Conservation (phyloP, 1,140 invertebrate species). For the Copidosoma floridanum region DNA sequence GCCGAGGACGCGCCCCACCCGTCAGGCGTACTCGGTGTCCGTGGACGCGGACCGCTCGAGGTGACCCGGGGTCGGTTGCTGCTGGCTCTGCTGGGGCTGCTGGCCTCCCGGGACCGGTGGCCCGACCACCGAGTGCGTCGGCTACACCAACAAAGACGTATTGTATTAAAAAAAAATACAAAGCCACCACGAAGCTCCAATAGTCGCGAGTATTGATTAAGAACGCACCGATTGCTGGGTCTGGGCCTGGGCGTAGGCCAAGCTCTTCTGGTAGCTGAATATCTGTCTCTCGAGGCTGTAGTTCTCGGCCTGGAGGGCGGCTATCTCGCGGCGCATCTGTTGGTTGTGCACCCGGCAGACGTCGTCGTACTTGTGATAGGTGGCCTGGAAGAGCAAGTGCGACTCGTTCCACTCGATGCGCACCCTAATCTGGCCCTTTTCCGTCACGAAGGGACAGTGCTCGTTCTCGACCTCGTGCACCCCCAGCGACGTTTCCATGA, state of each 20-base stretch:
- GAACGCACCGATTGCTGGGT: conserved; percentile 38
- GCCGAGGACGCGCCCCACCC: conserved; percentile 36
- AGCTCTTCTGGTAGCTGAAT: conserved; percentile 83
- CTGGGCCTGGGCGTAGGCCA: conserved; percentile 71
- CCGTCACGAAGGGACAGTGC: conserved; percentile 74
- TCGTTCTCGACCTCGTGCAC: conserved; percentile 77
- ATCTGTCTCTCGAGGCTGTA: conserved; percentile 82
- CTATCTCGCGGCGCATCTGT: conserved; percentile 85
- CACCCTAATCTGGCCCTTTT: conserved; percentile 73
- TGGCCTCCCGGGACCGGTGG: no score
- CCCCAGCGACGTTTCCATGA: conserved; percentile 79
- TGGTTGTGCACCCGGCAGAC: conserved; percentile 80
- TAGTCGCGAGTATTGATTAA: no score
- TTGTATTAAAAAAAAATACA: no score
- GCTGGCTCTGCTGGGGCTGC: conserved; percentile 44
- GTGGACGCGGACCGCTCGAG: conserved; percentile 66
- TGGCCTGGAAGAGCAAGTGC: conserved; percentile 79
- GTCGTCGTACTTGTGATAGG: conserved; percentile 86
- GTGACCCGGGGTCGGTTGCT: conserved; percentile 49
- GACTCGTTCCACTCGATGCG: conserved; percentile 86
- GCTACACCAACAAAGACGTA: neutral
- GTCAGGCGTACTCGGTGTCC: conserved; percentile 75
- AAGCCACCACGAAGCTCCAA: no score
- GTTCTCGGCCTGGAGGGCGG: conserved; percentile 80
- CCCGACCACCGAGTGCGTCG: neutral